Conservation (phyloP, 2,888 invertebrate species). For the Lapara coniferarum region DNA sequence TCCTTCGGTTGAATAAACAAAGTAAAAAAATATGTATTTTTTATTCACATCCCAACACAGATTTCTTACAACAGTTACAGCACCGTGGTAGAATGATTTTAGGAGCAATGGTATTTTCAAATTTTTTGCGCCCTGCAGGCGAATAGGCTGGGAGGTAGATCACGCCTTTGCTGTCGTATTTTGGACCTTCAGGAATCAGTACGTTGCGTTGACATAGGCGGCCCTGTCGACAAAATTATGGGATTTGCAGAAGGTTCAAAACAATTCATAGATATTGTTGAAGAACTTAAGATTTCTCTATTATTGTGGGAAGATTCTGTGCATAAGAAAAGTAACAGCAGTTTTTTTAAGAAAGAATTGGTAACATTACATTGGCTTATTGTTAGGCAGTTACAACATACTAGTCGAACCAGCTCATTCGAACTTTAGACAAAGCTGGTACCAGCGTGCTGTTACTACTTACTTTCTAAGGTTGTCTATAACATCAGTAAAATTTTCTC, state of each 20-base stretch:
- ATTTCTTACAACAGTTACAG: constrained; percentile 75
- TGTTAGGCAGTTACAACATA: no score
- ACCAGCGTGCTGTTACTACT: no score
- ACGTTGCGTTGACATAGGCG: constrained; percentile 64
- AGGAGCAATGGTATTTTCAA: constrained; percentile 46
- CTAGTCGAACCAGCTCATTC: no score
- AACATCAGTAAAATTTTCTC: not conserved
- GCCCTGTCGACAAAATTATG: constrained; percentile 41
- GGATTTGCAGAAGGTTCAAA: not conserved
- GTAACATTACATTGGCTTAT: no score
- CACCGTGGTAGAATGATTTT: constrained; percentile 58
- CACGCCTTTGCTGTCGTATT: constrained; percentile 51
- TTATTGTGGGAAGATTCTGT: no score
- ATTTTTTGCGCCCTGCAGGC: constrained; percentile 35
- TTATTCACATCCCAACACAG: constrained; percentile 69
- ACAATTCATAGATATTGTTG: not conserved
- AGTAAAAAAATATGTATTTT: not conserved
- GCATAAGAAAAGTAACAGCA: no score
- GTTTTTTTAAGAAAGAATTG: no score
- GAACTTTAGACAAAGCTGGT: no score
- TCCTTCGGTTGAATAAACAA: no score
- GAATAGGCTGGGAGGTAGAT: constrained; percentile 46
- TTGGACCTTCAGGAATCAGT: constrained; percentile 60
- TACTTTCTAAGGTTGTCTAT: no score
- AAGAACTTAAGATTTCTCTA: no score